These are phyloP conservation scores for Upupa epops DNA, from an alignment of 2,113 vertebrate species.

Conservation along the genomic window DNA sequence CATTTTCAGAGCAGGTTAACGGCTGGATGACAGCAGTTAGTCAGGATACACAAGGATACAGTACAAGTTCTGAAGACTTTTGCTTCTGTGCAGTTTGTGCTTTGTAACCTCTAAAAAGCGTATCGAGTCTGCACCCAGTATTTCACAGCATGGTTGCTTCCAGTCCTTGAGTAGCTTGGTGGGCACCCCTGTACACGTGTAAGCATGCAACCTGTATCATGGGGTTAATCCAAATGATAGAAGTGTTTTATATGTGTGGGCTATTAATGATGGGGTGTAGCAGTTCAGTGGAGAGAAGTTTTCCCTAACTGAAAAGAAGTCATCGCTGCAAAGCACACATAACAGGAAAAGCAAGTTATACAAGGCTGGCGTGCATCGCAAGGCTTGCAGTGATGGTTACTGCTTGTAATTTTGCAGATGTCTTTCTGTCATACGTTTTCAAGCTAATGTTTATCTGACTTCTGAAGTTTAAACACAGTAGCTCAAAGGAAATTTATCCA, in stretches of 20 bases:
- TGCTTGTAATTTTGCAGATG: neutral
- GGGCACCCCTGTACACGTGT: neutral
- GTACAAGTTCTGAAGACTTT: neutral
- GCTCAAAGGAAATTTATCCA: neutral
- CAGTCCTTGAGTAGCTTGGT: neutral
- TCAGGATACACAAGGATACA: neutral
- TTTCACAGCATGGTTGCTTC: neutral
- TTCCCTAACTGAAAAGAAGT: neutral
- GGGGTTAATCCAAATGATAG: neutral
- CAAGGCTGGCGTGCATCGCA: neutral
- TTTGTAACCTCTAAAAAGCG: neutral
- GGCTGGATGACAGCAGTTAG: neutral
- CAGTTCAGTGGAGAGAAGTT: neutral
- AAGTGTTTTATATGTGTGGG: neutral
- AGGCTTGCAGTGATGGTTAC: neutral
- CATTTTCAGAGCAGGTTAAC: neutral
- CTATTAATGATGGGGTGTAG: neutral
- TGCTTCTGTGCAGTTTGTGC: neutral
- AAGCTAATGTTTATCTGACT: neutral
- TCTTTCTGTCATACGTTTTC: neutral
- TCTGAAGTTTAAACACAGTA: neutral
- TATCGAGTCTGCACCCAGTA: accelerated
- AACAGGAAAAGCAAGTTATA: neutral
- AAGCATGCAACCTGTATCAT: neutral
- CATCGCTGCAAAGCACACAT: accelerated